These are phyloP conservation scores for Aphelenchoides fujianensis DNA, from an alignment of 1,140 invertebrate species.

Conservation along the genomic window DNA sequence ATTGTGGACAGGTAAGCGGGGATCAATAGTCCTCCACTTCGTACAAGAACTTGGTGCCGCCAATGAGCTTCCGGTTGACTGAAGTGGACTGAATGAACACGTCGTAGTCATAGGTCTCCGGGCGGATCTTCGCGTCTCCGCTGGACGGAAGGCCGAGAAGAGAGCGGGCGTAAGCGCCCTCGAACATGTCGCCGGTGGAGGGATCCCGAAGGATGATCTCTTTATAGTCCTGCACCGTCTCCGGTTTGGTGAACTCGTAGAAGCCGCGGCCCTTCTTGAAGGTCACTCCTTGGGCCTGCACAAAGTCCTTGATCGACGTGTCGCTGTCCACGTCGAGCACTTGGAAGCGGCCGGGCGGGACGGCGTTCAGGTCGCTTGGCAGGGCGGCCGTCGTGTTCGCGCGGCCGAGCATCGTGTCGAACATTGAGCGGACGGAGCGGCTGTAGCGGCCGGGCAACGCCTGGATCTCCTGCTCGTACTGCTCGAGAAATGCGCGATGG, in stretches of 20 bases:
- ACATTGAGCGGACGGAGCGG: neutral
- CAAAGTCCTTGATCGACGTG: slow-evolving; percentile 10
- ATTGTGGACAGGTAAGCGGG: too few relatives aligned
- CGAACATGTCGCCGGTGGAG: slow-evolving; percentile 8
- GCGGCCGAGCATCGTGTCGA: slow-evolving; percentile 3
- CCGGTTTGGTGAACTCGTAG: slow-evolving; percentile 8
- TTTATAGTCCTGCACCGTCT: slow-evolving; percentile 4
- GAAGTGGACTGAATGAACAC: slow-evolving; percentile 7
- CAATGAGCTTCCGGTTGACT: neutral
- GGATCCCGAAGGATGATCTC: neutral
- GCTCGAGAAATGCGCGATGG: neutral
- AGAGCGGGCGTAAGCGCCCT: slow-evolving; percentile 1
- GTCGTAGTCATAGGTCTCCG: neutral
- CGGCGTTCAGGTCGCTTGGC: neutral
- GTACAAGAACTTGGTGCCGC: neutral
- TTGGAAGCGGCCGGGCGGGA: neutral
- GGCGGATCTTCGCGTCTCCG: neutral
- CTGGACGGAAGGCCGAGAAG: neutral
- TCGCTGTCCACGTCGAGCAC: neutral
- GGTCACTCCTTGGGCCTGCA: neutral
- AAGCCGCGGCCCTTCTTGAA: slow-evolving; percentile 12
- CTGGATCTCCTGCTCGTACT: slow-evolving; percentile 3
- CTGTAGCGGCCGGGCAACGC: slow-evolving; percentile 1
- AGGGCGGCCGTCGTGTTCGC: neutral
- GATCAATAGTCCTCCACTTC: too few relatives aligned